Evolutionary conservation across 2,113 vertebrate species (phyloP).

Genomic region (Alethe diademata): DNA sequence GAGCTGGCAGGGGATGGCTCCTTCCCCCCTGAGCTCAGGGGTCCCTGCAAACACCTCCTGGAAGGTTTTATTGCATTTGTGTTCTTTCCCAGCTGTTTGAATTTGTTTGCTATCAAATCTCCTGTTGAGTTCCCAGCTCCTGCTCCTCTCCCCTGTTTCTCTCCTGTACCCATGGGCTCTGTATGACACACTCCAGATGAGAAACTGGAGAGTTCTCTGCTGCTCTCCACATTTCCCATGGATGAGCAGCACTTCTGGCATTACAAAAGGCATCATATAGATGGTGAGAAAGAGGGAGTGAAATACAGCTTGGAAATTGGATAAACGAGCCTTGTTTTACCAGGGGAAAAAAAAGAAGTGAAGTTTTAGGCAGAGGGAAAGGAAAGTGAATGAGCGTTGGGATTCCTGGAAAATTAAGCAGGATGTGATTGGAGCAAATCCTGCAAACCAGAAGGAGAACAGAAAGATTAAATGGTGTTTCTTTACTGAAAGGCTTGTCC

Average conservation of each 20-base stretch:
- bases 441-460: not conserved
- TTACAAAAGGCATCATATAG: not conserved
- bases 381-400: not conserved
- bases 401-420: not conserved
- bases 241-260: not conserved
- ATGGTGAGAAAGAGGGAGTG: not conserved
- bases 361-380: not conserved
- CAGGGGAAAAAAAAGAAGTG: not conserved
- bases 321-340: not conserved
- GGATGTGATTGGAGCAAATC: not conserved
- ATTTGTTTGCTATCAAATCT: not conserved
- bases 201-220: not conserved
- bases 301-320: not conserved
- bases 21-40: not conserved
- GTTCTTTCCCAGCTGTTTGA: not conserved
- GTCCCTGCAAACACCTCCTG: not conserved
- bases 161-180: not conserved
- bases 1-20: not conserved
- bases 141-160: not conserved
- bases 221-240: not conserved
- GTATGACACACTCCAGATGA: not conserved
- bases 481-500: not conserved
- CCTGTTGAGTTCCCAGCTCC: not conserved
- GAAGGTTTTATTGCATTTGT: fast-evolving
- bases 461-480: not conserved